Base-by-base conservation (phyloP, 2,797 vertebrate species). In the Siniperca obscura region DNA sequence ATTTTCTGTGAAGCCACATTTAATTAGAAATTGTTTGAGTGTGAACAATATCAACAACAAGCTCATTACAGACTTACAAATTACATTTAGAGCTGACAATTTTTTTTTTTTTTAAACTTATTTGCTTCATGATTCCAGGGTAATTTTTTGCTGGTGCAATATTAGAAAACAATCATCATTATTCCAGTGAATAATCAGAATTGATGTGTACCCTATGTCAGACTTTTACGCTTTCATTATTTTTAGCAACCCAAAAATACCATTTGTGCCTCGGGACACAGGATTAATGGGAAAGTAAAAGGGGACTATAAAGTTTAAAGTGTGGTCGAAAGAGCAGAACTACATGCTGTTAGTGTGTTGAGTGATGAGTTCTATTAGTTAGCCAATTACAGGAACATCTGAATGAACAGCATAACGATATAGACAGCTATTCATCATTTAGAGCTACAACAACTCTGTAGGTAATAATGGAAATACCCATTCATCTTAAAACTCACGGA, bases 281-380 rank as follows among this genome's bases (percentile, higher is more conserved):
- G n/a, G 68, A 50, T 72, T 56, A 68, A 42, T 42, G 56, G 38
- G 25, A 59, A 61, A 78, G 61, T 53, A 50, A 48, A n/a, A 34
- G 14, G 17, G 21, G 60, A 11, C 13, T 70, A 16, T 30, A 14
- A 55, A 66, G 69, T 78, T 86, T 61, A 55, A 74, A 75, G 70
- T 73, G 73, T 65, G 75, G 62, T 67, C 57, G 17, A 30, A 44
- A 71, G 78, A 60, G 56, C 34, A 56, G 17, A 40, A 75, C 64
- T 66, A 11, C 66, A 46, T 65, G 78, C 77, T 57, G 77, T 64
- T 74, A 46, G 70, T 7, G 12, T 65, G 17, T 70, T 94, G 91
- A 93, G 48, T 86, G 78, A 94, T 92, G 85, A 92, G 67, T 88
- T 87, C 69, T 86, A 90, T 88, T 92, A 87, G 85, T 75, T 59